These are phyloP conservation scores for Globia sparganii DNA, from an alignment of 2,888 invertebrate species.

Conservation along the genomic window DNA sequence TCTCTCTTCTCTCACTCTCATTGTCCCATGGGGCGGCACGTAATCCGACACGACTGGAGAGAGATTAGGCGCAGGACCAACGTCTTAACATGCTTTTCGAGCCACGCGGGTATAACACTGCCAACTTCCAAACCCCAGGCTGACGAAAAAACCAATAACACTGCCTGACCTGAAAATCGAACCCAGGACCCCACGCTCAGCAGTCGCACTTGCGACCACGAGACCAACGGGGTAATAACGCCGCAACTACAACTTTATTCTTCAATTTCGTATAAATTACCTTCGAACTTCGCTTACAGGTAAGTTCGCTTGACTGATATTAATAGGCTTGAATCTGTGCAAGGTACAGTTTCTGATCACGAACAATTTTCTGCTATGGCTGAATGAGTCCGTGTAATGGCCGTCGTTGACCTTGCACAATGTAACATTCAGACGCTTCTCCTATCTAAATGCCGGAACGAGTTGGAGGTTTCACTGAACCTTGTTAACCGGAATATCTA, in stretches of 20 bases:
- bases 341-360: slow-evolving; percentile 11
- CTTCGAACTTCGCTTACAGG: background rate
- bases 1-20: background rate
- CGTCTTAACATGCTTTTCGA: background rate
- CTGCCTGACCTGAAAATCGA: no score
- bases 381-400: slow-evolving; percentile 28
- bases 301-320: background rate
- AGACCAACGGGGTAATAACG: background rate
- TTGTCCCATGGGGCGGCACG: background rate
- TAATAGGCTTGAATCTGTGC: background rate
- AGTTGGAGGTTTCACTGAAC: slow-evolving; percentile 20
- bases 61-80: background rate
- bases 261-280: background rate
- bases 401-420: slow-evolving; percentile 31
- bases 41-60: background rate
- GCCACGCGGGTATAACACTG: no score
- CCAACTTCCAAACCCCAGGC: no score
- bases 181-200: background rate
- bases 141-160: no score
- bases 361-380: slow-evolving; percentile 30
- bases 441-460: slow-evolving; percentile 41
- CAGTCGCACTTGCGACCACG: no score
- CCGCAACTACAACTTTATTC: background rate
- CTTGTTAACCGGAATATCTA: slow-evolving; percentile 10
- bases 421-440: slow-evolving; percentile 12